Percentiles rank a stretch among this genome's conserved stretches.
These are phyloP conservation scores for Ptilonorhynchus violaceus DNA, from an alignment of 2,113 vertebrate genomes.

Conservation along the genomic window DNA sequence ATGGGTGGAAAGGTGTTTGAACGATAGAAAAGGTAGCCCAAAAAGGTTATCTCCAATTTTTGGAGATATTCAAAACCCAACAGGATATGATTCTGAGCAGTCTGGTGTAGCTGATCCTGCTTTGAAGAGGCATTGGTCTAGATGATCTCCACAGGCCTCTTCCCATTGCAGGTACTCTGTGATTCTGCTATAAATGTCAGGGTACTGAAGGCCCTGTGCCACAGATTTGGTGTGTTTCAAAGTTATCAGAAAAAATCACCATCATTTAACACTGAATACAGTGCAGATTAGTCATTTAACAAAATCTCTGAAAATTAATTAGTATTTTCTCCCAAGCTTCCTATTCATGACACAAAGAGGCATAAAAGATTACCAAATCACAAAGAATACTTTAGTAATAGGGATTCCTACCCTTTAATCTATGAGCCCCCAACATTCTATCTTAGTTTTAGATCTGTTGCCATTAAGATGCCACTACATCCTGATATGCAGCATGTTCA, in stretches of 20 bases:
- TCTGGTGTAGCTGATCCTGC: not conserved
- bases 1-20: not conserved
- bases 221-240: not conserved
- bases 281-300: not conserved
- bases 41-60: not conserved
- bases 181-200: not conserved
- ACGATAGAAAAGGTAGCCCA: not conserved
- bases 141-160: not conserved
- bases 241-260: not conserved
- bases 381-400: not conserved
- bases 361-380: not conserved
- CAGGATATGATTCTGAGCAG: not conserved
- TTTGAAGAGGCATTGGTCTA: not conserved
- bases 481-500: not conserved
- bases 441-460: not conserved
- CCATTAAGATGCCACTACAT: not conserved
- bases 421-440: not conserved
- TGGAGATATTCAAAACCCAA: not conserved
- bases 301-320: not conserved
- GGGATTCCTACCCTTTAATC: not conserved
- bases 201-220: not conserved
- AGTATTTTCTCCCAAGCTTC: not conserved
- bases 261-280: not conserved
- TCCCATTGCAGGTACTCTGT: not conserved
- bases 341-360: not conserved